Evolutionary conservation across 2,888 invertebrate species (phyloP).

Genomic region (Trichogramma dendrolimi): DNA sequence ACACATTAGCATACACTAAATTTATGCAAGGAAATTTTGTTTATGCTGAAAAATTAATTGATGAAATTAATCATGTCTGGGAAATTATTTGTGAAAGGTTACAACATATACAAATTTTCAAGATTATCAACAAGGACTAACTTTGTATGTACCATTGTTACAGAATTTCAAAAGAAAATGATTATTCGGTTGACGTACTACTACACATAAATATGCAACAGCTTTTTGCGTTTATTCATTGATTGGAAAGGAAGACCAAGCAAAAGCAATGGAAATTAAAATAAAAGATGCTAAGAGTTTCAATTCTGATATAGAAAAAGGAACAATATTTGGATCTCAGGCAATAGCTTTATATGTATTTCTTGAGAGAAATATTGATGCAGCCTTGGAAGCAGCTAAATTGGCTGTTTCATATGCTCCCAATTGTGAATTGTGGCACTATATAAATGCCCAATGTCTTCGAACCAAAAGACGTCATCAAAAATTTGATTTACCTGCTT

Average conservation of each 20-base stretch:
- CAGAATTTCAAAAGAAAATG: too few species aligned
- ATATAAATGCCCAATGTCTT: not conserved
- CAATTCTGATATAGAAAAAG: not conserved
- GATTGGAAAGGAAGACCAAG: too few species aligned
- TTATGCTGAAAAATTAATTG: not conserved
- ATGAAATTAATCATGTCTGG: not conserved
- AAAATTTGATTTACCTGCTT: not conserved
- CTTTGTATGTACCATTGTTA: not conserved
- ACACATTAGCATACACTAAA: not conserved
- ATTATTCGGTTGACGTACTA: too few species aligned
- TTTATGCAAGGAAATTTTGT: not conserved
- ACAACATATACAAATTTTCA: too few species aligned
- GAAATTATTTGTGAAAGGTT: not conserved
- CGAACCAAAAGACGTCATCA: not conserved
- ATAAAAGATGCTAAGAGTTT: not conserved
- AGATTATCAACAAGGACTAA: too few species aligned
- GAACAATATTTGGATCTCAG: not conserved
- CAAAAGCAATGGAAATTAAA: not conserved
- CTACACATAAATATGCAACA: too few species aligned
- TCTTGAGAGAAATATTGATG: not conserved
- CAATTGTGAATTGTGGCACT: not conserved
- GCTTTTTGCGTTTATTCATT: too few species aligned
- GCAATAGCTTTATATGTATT: not conserved
- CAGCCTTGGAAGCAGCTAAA: not conserved
- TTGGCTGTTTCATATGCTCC: not conserved